Conservation (phyloP, 1,140 invertebrate genomes). For the Ceratosolen solmsi region DNA sequence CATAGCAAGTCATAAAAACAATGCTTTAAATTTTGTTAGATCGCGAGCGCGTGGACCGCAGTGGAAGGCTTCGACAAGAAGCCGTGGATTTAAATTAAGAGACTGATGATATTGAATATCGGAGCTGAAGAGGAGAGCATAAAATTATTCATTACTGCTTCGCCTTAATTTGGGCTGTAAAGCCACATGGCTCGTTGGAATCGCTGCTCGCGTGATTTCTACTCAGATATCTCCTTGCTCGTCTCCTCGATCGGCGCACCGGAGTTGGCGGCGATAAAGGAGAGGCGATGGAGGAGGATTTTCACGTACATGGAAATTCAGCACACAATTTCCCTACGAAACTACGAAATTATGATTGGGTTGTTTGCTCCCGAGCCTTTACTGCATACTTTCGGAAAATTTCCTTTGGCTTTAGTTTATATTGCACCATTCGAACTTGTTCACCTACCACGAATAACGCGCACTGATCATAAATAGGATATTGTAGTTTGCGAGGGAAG, state of each 20-base stretch:
- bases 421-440: background rate
- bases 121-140: conserved; percentile 72
- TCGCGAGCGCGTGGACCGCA: conserved; percentile 56
- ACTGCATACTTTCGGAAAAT: conserved; percentile 46
- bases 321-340: conserved; percentile 59
- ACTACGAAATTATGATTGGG: conserved; percentile 69
- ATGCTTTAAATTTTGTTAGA: conserved; percentile 73
- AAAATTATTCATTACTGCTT: conserved; percentile 74
- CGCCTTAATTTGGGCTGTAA: conserved; percentile 73
- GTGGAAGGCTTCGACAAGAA: conserved; percentile 36
- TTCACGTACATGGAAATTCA: background rate
- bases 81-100: conserved; percentile 71
- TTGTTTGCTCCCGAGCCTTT: conserved; percentile 66
- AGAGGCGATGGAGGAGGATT: too few species aligned
- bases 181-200: conserved; percentile 56
- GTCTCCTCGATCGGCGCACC: background rate
- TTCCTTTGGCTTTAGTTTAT: too few species aligned
- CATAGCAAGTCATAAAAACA: conserved; percentile 67
- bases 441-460: background rate
- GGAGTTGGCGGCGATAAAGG: background rate
- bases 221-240: background rate
- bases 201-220: conserved; percentile 37
- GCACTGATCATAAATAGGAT: background rate
- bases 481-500: background rate
- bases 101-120: conserved; percentile 74